Evolutionary conservation across 2,113 vertebrate genomes (phyloP), one percentile per base, ranked within the genome.

Genomic region (Clarias macrocephalus): DNA sequence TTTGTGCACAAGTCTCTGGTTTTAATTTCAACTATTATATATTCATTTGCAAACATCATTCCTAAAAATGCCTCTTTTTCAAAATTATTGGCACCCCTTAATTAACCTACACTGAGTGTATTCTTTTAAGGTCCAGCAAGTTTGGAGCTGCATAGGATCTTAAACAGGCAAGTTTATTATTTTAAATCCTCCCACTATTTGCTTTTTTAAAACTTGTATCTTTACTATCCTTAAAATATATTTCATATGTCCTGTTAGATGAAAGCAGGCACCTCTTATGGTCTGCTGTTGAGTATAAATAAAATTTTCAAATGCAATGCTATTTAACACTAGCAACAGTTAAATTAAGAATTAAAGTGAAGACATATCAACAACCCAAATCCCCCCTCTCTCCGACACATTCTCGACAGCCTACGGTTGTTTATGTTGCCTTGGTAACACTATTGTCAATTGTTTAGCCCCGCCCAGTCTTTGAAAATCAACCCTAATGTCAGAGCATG

Each of bases 371-470:
- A 28, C 10, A 30, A 15, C 25, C 5, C 13, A 33, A 33, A 9
- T 13, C n/a, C 63, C 63, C 63, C 7, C 7, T 11, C n/a, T 19
- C 28, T 12, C 33, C 16, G 9, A 18, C 7, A 3, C 33, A 48
- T 48, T 73, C 18, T 75, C 12, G 28, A 28, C n/a, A 33, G n/a
- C 30, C 66, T 70, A 11, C n/a, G 65, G 65, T 11, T 76, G 76
- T 79, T 79, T 57, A 77, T 48, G 52, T 79, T 57, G 52, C 76
- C 76, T 18, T 57, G 76, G 76, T 9, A 79, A 79, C 52, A 3
- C 76, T 1, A 3, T 25, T 56, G 48, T 3, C 52, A 9, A 19
- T 79, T 2, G 28, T 79, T 13, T 15, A 15, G 73, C 75, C 52
- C 42, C 52, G 42, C 72, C 72, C 48, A 77, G 23, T 77, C 7